Conservation (phyloP, 2,888 invertebrate genomes). For the Xanthia togata region DNA sequence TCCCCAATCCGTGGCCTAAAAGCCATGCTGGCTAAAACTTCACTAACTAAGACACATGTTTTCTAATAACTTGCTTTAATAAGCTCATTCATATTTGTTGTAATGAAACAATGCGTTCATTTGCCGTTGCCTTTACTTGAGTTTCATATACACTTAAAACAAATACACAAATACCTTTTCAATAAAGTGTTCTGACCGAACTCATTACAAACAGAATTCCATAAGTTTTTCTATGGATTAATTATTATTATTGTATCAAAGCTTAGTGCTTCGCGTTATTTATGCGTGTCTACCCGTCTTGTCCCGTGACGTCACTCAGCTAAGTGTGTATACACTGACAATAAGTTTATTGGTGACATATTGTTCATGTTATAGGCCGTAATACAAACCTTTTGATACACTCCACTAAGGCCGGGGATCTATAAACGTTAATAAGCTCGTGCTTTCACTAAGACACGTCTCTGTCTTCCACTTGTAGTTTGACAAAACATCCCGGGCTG, state of each 20-base stretch:
- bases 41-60: neutral
- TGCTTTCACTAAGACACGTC: neutral
- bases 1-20: neutral
- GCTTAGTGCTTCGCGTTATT: slow-evolving; percentile 77
- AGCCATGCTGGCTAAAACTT: neutral
- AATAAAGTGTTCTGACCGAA: slow-evolving; percentile 11
- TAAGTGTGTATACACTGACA: slow-evolving; percentile 34
- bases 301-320: slow-evolving; percentile 2
- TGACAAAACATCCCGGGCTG: neutral
- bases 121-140: neutral
- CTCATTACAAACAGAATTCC: slow-evolving; percentile 74
- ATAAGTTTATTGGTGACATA: slow-evolving; percentile 10
- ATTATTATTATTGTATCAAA: slow-evolving; percentile 69
- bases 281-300: slow-evolving; percentile 45
- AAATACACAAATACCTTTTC: neutral
- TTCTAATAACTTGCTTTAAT: neutral
- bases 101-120: too few species aligned
- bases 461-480: neutral
- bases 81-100: neutral
- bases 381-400: neutral
- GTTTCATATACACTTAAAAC: too few species aligned
- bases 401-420: neutral
- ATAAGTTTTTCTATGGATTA: slow-evolving; percentile 63
- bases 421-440: neutral
- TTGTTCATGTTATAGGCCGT: slow-evolving; percentile 42